phyloP scores from a whole-genome alignment of 2,113 vertebrate species.

The Hyperoodon ampullatus region DNA sequence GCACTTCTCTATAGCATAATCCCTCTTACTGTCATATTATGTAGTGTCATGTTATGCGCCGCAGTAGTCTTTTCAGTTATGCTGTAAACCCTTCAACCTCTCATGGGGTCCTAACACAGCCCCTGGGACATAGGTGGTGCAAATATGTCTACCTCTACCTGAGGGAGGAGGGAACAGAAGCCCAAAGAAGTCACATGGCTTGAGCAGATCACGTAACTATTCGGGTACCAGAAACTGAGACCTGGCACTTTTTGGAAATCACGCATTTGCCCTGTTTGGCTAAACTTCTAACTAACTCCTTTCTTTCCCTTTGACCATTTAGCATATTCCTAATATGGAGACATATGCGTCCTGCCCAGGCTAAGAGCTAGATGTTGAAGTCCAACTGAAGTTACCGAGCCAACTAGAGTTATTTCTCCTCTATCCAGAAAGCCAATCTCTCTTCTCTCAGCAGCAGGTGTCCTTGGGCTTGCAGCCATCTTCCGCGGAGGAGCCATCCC shows the following conservation, averaged over 20 bases:
- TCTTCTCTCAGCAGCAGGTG: neutral
- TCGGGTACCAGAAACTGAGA: neutral
- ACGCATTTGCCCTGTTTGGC: neutral
- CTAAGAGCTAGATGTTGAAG: neutral
- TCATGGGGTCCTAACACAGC: neutral
- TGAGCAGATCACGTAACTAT: neutral
- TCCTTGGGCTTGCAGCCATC: neutral
- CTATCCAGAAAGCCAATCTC: neutral
- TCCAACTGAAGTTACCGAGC: too few relatives aligned
- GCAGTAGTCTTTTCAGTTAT: neutral
- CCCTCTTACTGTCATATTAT: accelerated
- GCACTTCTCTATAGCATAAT: too few relatives aligned
- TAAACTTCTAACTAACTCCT: neutral
- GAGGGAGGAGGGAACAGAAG: neutral
- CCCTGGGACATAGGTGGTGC: too few relatives aligned
- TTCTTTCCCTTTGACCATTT: neutral
- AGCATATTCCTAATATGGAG: neutral
- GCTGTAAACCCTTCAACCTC: neutral
- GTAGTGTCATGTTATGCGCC: too few relatives aligned
- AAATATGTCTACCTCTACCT: neutral
- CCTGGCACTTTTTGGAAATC: neutral
- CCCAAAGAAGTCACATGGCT: neutral
- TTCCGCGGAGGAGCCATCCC: neutral
- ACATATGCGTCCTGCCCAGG: neutral
- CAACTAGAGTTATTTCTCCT: neutral